A percentile compares a stretch with the other conserved stretches of the same genome.
Evolutionary conservation across 2,797 vertebrate genomes (phyloP).

Genomic region (Epinephelus coioides): DNA sequence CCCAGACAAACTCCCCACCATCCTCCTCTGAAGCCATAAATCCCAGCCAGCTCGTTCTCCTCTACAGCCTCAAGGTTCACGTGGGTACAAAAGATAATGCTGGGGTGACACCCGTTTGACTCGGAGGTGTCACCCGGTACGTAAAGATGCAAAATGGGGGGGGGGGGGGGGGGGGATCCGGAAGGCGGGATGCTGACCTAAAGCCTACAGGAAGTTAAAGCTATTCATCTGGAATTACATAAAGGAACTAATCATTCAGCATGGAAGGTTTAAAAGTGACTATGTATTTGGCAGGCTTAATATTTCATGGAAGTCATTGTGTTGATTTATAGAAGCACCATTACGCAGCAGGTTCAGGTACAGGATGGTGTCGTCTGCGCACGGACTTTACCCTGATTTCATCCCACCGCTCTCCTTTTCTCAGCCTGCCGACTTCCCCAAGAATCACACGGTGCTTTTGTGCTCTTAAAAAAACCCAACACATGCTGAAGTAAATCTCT

Average conservation of each 20-base stretch:
- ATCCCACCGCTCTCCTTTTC: background rate
- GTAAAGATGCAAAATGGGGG: constrained; percentile 25
- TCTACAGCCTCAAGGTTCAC: constrained; percentile 18
- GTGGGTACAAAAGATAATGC: constrained; percentile 8
- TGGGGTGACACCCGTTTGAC: constrained; percentile 19
- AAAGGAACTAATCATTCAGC: constrained; percentile 50
- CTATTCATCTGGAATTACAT: constrained; percentile 63
- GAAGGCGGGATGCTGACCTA: constrained; percentile 51
- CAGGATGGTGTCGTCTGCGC: constrained; percentile 10
- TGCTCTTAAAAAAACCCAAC: constrained; percentile 54
- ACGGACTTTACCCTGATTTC: constrained; percentile 14
- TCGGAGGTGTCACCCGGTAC: background rate
- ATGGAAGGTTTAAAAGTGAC: constrained; percentile 77
- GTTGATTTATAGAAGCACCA: constrained; percentile 48
- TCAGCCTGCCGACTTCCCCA: constrained; percentile 37
- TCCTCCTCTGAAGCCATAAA: constrained; percentile 35
- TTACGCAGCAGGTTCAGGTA: constrained; percentile 26
- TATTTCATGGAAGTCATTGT: constrained; percentile 55
- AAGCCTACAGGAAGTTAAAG: constrained; percentile 74
- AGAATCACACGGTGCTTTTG: constrained; percentile 47
- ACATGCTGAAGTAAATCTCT: constrained; percentile 69
- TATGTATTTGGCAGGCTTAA: constrained; percentile 81
- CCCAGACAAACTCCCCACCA: constrained; percentile 44
- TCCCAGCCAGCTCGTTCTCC: constrained; percentile 29
- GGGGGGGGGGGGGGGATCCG: constrained; percentile 16